Conservation (phyloP, 2,797 vertebrate genomes). For the Semotilus atromaculatus region DNA sequence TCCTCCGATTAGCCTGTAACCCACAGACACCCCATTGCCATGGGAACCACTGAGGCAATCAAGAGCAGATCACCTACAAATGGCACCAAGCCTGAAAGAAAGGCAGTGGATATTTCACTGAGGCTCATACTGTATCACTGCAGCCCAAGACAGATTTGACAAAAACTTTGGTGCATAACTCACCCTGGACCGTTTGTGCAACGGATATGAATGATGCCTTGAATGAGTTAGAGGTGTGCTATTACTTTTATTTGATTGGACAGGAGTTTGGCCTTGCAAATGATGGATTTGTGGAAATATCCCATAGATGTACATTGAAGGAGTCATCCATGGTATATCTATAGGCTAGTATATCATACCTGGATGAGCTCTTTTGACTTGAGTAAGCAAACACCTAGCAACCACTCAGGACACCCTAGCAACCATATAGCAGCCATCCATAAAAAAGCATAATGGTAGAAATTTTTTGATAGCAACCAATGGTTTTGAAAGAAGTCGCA, state of each 20-base stretch:
- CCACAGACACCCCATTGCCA: slow-evolving; percentile 7
- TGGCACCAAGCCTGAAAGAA: not conserved
- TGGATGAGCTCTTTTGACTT: not conserved
- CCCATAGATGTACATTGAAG: not conserved
- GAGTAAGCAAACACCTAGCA: not conserved
- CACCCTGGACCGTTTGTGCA: not conserved
- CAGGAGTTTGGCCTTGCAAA: not conserved
- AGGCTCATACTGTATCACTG: slow-evolving; percentile 1
- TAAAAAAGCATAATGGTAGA: not conserved
- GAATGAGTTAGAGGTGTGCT: slow-evolving; percentile 15
- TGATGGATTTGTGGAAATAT: not conserved
- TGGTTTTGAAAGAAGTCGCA: not conserved
- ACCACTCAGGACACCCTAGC: too few relatives aligned
- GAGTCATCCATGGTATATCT: not conserved
- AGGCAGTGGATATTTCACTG: not conserved
- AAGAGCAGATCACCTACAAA: slow-evolving; percentile 28
- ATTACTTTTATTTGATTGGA: not conserved
- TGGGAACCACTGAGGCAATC: slow-evolving; percentile 35
- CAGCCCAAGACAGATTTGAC: slow-evolving; percentile 3
- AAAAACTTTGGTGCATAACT: not conserved
- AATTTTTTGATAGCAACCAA: too few relatives aligned
- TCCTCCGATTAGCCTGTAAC: slow-evolving; percentile 13
- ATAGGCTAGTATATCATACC: not conserved
- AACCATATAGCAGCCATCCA: too few relatives aligned
- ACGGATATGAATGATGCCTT: not conserved